A percentile compares a stretch with the other conserved stretches of the same genome.
Conservation (phyloP, 2,888 invertebrate genomes). For the Spodoptera littoralis region DNA sequence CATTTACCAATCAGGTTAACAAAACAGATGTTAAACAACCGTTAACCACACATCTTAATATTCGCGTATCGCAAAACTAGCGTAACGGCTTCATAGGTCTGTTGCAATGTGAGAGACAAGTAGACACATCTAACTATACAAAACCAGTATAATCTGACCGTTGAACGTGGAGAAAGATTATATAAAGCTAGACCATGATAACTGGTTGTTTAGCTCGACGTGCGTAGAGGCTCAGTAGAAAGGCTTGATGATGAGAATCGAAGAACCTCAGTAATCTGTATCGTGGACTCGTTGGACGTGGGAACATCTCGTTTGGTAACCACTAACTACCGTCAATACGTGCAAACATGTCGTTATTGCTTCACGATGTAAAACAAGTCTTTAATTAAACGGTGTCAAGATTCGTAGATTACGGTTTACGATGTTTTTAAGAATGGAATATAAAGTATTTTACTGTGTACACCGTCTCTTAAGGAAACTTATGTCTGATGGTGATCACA, state of each 20-base stretch:
- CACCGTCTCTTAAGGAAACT: too few species aligned
- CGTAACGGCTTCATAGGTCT: conserved; percentile 17
- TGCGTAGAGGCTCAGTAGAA: background rate
- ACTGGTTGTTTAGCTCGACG: too few species aligned
- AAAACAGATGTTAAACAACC: conserved; percentile 32
- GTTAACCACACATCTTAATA: conserved; percentile 37
- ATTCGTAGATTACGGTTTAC: conserved; percentile 1
- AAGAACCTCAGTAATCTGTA: conserved; percentile 37
- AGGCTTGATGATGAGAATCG: conserved; percentile 42
- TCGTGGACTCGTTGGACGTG: conserved; percentile 28
- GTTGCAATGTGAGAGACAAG: conserved; percentile 16
- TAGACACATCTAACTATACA: too few species aligned
- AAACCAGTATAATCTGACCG: too few species aligned
- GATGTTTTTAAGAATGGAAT: background rate
- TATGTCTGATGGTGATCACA: too few species aligned
- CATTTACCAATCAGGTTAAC: conserved; percentile 29
- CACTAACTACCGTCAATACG: conserved; percentile 9
- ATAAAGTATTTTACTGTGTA: too few species aligned
- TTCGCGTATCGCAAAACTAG: conserved; percentile 24
- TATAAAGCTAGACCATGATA: too few species aligned
- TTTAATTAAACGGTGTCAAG: conserved; percentile 13
- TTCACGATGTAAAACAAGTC: conserved; percentile 11
- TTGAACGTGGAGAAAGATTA: too few species aligned
- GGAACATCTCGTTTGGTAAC: conserved; percentile 43
- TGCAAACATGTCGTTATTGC: conserved; percentile 10